These are phyloP conservation scores for Varecia variegata DNA, from an alignment of 2,797 vertebrate genomes.

Conservation along the genomic window DNA sequence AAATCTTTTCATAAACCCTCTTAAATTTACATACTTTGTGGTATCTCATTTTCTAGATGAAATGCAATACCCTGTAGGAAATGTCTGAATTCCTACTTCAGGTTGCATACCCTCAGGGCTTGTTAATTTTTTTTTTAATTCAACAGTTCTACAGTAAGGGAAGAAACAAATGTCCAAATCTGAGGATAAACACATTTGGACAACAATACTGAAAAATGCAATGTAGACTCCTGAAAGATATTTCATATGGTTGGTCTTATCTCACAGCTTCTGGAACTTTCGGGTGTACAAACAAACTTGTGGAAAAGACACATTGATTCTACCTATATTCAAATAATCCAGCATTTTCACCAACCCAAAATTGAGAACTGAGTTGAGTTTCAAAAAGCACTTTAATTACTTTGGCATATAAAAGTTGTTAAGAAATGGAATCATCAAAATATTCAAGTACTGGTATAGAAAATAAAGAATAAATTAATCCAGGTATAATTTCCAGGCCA, in stretches of 20 bases:
- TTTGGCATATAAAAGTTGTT: not conserved
- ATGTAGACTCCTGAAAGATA: not conserved
- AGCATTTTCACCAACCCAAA: not conserved
- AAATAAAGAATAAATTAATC: slow-evolving; percentile 59
- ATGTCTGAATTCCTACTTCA: not conserved
- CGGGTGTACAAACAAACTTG: not conserved
- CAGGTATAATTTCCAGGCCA: slow-evolving; percentile 38
- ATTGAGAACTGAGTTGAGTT: slow-evolving; percentile 1
- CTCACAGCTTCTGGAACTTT: not conserved
- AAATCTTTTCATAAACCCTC: not conserved
- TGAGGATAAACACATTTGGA: not conserved
- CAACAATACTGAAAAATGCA: not conserved
- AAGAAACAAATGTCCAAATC: not conserved
- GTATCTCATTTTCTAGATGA: not conserved
- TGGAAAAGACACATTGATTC: not conserved
- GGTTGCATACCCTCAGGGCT: not conserved
- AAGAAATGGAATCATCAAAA: slow-evolving; percentile 56
- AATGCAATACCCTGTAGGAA: not conserved
- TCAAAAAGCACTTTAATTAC: slow-evolving; percentile 6
- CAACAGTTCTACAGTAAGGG: not conserved
- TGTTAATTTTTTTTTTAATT: not conserved
- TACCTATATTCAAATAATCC: not conserved
- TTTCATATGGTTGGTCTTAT: not conserved
- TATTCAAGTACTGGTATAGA: slow-evolving; percentile 1
- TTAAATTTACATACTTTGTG: not conserved